These are phyloP conservation scores for Ardeotis arabs DNA, from an alignment of 2,113 vertebrate species.

Conservation along the genomic window DNA sequence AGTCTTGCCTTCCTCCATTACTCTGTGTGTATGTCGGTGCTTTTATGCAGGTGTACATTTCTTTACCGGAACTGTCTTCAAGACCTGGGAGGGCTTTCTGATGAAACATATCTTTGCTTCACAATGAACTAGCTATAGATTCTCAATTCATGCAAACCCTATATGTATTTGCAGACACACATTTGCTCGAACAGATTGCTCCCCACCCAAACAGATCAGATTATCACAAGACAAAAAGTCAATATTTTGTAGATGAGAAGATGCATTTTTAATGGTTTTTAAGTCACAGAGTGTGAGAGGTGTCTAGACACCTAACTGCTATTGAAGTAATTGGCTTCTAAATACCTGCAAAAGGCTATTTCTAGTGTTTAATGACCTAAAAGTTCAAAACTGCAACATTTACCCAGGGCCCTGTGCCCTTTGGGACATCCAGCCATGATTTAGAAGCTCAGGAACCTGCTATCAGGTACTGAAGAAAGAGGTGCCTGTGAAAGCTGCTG, in stretches of 20 bases:
- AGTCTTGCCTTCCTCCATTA: background rate
- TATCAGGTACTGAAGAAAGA: background rate
- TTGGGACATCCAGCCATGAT: no score
- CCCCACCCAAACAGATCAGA: background rate
- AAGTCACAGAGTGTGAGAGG: background rate
- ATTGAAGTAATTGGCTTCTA: background rate
- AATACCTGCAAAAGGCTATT: background rate
- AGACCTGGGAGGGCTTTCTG: background rate
- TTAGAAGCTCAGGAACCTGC: background rate
- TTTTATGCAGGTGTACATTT: background rate
- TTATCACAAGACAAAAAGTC: background rate
- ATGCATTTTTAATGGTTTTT: background rate
- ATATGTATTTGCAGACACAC: background rate
- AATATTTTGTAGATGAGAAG: background rate
- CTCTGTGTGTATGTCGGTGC: background rate
- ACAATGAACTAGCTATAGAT: background rate
- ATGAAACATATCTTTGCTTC: background rate
- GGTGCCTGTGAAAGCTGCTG: fast-evolving
- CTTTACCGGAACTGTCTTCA: background rate
- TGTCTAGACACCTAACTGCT: background rate
- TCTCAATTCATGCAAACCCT: background rate
- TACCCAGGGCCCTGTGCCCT: background rate
- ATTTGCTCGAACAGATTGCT: background rate
- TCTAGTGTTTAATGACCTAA: background rate
- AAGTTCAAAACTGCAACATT: background rate